Percentiles rank a stretch among this genome's conserved stretches.
These are phyloP conservation scores for Hololepta plana DNA, from an alignment of 2,888 invertebrate genomes.

Conservation along the genomic window DNA sequence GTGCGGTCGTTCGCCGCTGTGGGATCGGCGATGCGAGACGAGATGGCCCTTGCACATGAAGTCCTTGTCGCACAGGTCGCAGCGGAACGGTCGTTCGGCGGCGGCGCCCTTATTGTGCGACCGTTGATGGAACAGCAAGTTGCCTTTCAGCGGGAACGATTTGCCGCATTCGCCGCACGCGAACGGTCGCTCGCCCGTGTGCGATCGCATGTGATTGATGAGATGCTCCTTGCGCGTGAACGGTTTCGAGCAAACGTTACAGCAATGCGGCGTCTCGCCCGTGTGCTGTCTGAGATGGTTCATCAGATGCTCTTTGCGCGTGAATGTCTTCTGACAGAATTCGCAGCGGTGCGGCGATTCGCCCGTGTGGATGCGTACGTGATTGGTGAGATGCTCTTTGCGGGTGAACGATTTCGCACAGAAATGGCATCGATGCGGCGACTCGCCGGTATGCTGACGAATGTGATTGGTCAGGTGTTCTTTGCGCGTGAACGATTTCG, in stretches of 20 bases:
- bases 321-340: conserved; percentile 51
- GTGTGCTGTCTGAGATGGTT: conserved; percentile 55
- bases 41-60: conserved; percentile 79
- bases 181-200: conserved; percentile 66
- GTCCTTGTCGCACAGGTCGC: conserved; percentile 71
- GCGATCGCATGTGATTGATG: conserved; percentile 59
- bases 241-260: conserved; percentile 55
- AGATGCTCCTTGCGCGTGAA: conserved; percentile 59
- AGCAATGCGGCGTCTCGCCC: conserved; percentile 51
- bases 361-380: conserved; percentile 46
- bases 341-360: conserved; percentile 53
- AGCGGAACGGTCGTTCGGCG: conserved; percentile 40
- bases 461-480: conserved; percentile 75
- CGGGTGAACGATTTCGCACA: conserved; percentile 73
- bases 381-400: conserved; percentile 74
- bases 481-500: conserved; percentile 61
- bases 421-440: conserved; percentile 69
- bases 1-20: conserved; percentile 44
- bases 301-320: conserved; percentile 52
- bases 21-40: conserved; percentile 65
- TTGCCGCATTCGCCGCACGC: conserved; percentile 75
- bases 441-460: conserved; percentile 75
- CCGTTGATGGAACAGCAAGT: conserved; percentile 69
- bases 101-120: conserved; percentile 56
- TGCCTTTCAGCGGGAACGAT: conserved; percentile 62